Evolutionary conservation across 2,888 invertebrate genomes (phyloP), one percentile per base, ranked within the genome.

Genomic region (Entomobrya proxima): DNA sequence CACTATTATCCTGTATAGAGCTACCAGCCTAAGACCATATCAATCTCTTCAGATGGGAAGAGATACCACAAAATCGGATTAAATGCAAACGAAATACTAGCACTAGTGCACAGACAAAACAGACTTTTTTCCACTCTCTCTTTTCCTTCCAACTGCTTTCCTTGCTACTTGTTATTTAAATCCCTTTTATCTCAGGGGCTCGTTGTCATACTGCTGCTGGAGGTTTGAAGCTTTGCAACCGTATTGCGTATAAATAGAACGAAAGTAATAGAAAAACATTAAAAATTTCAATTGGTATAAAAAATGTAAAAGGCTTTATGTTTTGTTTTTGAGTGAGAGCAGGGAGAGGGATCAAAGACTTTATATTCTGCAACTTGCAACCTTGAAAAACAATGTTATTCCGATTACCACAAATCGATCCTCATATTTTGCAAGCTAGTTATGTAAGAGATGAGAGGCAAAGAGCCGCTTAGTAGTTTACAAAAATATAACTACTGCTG

Each of bases 41-140:
- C 87, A 89, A 88, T 90, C 88, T 88, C 87, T 88, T 89, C 85
- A 88, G 88, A 87, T 81, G 87, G 85, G 85, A 75, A 84, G 86
- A 88, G 88, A 90, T 89, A 87, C 88, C 88, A 87, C 88, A 87
- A 89, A 90, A 90, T 89, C 90, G 90, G 90, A 90, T 90, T 90
- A 90, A 88, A 88, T 89, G 88, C 88, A 90, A 89, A 90, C 90
- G 88, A 79, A 75, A 67, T 61, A 13, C 21, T 13, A 74, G 13
- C 74, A 50, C 47, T 30, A 27, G 24, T 15, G 67, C 55, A 72
- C n/a, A 58, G 58, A 47, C 72, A 74, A 74, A 74, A 80, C 79
- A 85, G 64, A 80, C 80, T 50, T 64, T 72, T 69, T 44, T 35
- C 15, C 74, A 32, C 35, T 35, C 61, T 55, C 30, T 5, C 21